Evolutionary conservation across 1,140 invertebrate genomes (phyloP).

Genomic region (Lepidurus couesii): DNA sequence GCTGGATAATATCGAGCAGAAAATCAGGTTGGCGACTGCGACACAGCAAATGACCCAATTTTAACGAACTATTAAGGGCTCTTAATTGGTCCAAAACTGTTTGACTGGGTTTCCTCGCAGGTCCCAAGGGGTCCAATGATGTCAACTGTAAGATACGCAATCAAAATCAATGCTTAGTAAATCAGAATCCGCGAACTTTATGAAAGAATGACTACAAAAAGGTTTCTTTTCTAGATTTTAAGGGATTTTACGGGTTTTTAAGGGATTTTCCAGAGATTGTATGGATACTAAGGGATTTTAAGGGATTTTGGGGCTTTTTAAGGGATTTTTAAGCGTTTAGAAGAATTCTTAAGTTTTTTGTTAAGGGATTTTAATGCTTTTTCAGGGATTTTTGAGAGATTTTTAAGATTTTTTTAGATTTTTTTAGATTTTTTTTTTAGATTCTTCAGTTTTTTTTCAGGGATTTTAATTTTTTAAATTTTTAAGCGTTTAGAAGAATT

Average conservation of each 20-base stretch:
- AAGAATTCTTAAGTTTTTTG: too few species aligned
- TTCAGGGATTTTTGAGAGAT: too few species aligned
- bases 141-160: slow-evolving; percentile 53
- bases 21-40: slow-evolving; percentile 84
- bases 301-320: too few species aligned
- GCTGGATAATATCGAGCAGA: slow-evolving; percentile 83
- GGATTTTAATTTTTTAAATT: too few species aligned
- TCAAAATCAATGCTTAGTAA: neutral
- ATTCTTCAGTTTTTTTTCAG: too few species aligned
- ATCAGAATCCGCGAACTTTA: neutral
- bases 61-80: slow-evolving; percentile 65
- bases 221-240: neutral
- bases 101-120: slow-evolving; percentile 68
- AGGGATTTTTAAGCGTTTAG: too few species aligned
- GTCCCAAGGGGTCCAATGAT: slow-evolving; percentile 75
- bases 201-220: neutral
- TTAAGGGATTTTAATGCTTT: too few species aligned
- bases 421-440: too few species aligned
- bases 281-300: too few species aligned
- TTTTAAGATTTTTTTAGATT: too few species aligned
- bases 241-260: neutral
- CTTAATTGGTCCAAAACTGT: slow-evolving; percentile 74
- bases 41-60: slow-evolving; percentile 85
- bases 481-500: too few species aligned
- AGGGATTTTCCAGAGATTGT: slow-evolving; percentile 27